Evolutionary conservation across 2,888 invertebrate species (phyloP), one percentile per base, ranked within the genome.

Genomic region (Zonitis immaculata): DNA sequence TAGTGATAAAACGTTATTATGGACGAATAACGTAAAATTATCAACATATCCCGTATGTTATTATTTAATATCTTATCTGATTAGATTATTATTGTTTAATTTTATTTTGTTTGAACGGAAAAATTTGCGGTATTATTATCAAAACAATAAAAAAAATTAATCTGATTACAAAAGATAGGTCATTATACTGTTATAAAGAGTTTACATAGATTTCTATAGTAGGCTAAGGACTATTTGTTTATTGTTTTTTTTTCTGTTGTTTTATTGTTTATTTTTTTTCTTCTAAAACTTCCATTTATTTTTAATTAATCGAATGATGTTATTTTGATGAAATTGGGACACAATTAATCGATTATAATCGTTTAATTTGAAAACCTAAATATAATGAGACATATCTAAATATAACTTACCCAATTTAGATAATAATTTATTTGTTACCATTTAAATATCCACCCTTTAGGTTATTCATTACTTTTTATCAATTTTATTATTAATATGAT

Each of bases 1-100:
- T 59, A 51, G 39, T 39, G 61, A 59, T 63, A 18, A 67, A 67
- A 67, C 68, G 72, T 71, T 71, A 73, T 72, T 70, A 71, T 64
- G 69, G 69, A 64, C 61, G 67, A 68, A 65, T 68, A 63, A 59
- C 65, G 56, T 63, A 20, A 53, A 54, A 53, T 64, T 66, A 58
- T 61, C 55, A 64, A 61, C 58, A 64, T 66, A 66, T 70, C 66
- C 60, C 68, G 70, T 70, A 60, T 70, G 69, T 68, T 63, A 57
- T 56, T 49, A 20, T 49, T 8, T 45, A 32, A 48, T 62, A 57
- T 59, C 56, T 62, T 55, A 59, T 64, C 61, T 56, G 30, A 43
- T 16, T 47, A 50, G 51, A 51, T 50, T 51, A 44, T 25, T 5
- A 20, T 42, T 18, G 3, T 43, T 12, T 16, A 20, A 35, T 27